phyloP scores from a whole-genome alignment of 2,888 invertebrate species.

The Cerastis leucographa region DNA sequence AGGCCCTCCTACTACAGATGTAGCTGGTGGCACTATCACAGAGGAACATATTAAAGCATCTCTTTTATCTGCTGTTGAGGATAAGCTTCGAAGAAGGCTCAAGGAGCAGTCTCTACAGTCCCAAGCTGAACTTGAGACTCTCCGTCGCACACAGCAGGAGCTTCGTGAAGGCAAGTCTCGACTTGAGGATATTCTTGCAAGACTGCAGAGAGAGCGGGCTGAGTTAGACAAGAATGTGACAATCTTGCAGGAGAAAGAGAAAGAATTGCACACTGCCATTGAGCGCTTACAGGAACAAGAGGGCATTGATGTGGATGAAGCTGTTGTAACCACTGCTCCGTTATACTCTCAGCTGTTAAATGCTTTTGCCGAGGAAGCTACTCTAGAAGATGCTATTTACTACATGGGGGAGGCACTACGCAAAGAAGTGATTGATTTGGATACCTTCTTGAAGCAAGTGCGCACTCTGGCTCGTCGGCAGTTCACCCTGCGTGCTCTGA shows the following conservation, averaged over 20 bases:
- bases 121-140: constrained; percentile 97
- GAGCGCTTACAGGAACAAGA: constrained; percentile 94
- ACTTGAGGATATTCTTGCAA: constrained; percentile 94
- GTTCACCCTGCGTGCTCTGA: constrained; percentile 98
- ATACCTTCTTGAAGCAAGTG: constrained; percentile 99
- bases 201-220: constrained; percentile 94
- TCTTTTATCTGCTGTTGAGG: constrained; percentile 98
- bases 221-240: constrained; percentile 96
- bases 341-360: constrained; percentile 98
- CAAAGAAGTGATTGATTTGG: constrained; percentile 97
- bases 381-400: constrained; percentile 99
- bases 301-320: constrained; percentile 98
- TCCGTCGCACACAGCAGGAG: constrained; percentile 96
- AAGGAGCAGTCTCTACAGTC: constrained; percentile 97
- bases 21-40: constrained; percentile 95
- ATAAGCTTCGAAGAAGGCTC: constrained; percentile 96
- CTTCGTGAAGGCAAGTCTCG: constrained; percentile 95
- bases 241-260: constrained; percentile 96
- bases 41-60: constrained; percentile 99
- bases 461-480: constrained; percentile 98
- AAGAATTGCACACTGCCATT: constrained; percentile 95
- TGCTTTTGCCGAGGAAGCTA: constrained; percentile 99
- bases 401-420: constrained; percentile 98
- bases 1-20: constrained; percentile 80
- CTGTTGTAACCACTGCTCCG: constrained; percentile 98